A percentile compares a stretch with the other conserved stretches of the same genome.
Conservation (phyloP, 2,113 vertebrate species). For the Dromaius novaehollandiae region DNA sequence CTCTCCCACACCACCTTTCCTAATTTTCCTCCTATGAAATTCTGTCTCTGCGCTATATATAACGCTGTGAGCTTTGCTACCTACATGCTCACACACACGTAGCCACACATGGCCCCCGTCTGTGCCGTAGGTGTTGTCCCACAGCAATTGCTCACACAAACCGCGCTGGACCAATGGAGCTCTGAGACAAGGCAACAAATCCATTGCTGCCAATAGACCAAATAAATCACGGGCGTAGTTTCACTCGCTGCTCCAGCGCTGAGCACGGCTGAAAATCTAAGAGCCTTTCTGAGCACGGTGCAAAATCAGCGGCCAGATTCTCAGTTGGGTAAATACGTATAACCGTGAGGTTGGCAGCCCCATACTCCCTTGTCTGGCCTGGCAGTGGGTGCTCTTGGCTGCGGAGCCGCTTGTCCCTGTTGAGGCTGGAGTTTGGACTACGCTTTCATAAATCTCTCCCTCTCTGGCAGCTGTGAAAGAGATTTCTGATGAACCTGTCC, state of each 20-base stretch:
- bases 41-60: neutral
- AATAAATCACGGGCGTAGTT: neutral
- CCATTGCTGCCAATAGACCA: neutral
- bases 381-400: no score
- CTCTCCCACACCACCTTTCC: neutral
- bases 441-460: neutral
- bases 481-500: neutral
- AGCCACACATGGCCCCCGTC: neutral
- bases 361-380: neutral
- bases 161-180: neutral
- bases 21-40: neutral
- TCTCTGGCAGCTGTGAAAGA: neutral
- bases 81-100: fast-evolving
- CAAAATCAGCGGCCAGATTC: neutral
- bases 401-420: neutral
- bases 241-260: neutral
- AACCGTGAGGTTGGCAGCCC: neutral
- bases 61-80: neutral
- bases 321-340: neutral
- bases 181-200: neutral
- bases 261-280: neutral
- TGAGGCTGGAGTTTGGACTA: neutral
- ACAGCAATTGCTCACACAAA: neutral
- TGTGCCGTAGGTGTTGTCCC: fast-evolving
- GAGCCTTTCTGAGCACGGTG: neutral